Percentiles rank a stretch among this genome's conserved stretches.
Conservation (phyloP, 1,140 invertebrate genomes). For the Drosophila setifemur region DNA sequence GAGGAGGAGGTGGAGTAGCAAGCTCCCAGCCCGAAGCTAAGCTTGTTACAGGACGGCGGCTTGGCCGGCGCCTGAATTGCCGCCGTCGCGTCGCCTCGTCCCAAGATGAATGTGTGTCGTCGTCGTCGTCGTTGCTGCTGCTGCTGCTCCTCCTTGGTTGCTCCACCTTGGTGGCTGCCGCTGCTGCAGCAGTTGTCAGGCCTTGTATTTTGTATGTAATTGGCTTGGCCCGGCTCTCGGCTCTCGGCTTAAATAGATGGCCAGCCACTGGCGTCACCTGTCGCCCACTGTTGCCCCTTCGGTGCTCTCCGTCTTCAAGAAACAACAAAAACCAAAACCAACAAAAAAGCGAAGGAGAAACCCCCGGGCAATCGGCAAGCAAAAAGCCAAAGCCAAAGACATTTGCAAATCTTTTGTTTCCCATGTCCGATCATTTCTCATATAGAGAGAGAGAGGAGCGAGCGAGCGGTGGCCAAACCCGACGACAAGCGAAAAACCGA, state of each 20-base stretch:
- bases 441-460: too few relatives aligned
- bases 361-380: constrained; percentile 71
- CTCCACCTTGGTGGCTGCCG: neutral
- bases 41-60: constrained; percentile 56
- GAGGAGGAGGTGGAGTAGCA: constrained; percentile 34
- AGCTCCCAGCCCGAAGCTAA: constrained; percentile 20
- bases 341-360: too few relatives aligned
- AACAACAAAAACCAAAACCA: too few relatives aligned
- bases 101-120: constrained; percentile 76
- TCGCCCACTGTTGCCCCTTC: constrained; percentile 50
- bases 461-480: constrained; percentile 51
- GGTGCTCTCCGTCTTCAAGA: too few relatives aligned
- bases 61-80: constrained; percentile 45
- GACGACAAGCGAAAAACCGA: constrained; percentile 34
- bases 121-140: constrained; percentile 17
- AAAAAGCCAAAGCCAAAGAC: constrained; percentile 79
- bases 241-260: constrained; percentile 62
- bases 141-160: neutral
- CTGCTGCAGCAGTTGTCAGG: constrained; percentile 52
- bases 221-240: constrained; percentile 41
- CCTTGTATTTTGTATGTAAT: constrained; percentile 80
- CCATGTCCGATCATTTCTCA: constrained; percentile 82
- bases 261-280: constrained; percentile 67
- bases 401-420: constrained; percentile 82
- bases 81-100: constrained; percentile 32